Percentiles rank a stretch among this genome's conserved stretches.
These are phyloP conservation scores for Limnephilus lunatus DNA, from an alignment of 2,888 invertebrate genomes.

Conservation along the genomic window DNA sequence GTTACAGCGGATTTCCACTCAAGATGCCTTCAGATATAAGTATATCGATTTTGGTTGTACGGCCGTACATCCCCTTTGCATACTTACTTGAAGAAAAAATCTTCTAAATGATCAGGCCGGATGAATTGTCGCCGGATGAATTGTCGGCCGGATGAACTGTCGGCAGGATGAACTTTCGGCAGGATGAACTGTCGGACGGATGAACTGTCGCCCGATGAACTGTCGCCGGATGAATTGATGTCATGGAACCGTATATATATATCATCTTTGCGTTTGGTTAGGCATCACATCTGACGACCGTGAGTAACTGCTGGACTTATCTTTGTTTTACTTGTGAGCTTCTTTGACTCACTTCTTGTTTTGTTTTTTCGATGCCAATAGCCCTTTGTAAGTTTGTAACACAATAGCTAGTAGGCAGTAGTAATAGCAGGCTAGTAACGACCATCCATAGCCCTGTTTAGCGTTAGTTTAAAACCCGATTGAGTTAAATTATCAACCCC, in stretches of 20 bases:
- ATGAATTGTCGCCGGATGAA: too few relatives aligned
- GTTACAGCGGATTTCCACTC: too few relatives aligned
- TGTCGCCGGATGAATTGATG: too few relatives aligned
- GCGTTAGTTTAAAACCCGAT: background rate
- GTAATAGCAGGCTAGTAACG: background rate
- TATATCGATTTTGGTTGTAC: too few relatives aligned
- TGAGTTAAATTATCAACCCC: background rate
- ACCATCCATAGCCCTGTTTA: background rate
- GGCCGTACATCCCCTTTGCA: too few relatives aligned
- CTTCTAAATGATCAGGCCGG: too few relatives aligned
- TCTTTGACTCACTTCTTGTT: background rate
- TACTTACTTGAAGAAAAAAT: too few relatives aligned
- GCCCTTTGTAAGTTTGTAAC: background rate
- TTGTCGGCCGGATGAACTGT: too few relatives aligned
- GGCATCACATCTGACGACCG: background rate
- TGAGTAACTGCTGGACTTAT: background rate
- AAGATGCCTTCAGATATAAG: too few relatives aligned
- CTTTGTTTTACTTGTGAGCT: background rate
- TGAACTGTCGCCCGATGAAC: too few relatives aligned
- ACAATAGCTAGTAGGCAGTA: background rate
- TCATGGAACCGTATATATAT: background rate
- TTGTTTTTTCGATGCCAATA: background rate
- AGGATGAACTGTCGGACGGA: too few relatives aligned
- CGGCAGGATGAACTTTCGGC: too few relatives aligned
- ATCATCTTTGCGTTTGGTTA: background rate